Evolutionary conservation across 2,797 vertebrate species (phyloP).

Genomic region (Thunnus albacares): DNA sequence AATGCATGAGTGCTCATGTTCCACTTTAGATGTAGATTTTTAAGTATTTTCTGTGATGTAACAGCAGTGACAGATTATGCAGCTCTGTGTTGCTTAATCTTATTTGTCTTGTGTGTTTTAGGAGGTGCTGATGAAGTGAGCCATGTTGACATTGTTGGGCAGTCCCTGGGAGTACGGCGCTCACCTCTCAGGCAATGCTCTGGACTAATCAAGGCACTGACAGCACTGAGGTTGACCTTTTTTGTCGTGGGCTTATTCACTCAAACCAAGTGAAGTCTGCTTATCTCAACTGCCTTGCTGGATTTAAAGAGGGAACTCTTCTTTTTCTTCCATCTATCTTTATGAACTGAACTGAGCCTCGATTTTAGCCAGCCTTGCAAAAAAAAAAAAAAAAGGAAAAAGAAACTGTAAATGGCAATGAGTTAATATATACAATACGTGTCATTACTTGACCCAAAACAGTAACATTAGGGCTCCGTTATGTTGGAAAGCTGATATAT

Average conservation of each 20-base stretch:
- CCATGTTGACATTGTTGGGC: constrained; percentile 64
- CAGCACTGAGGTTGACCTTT: constrained; percentile 50
- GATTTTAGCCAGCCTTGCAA: constrained; percentile 83
- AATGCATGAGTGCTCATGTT: background rate
- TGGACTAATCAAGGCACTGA: constrained; percentile 66
- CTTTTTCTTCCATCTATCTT: constrained; percentile 74
- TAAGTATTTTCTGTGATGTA: background rate
- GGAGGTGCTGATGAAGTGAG: constrained; percentile 90
- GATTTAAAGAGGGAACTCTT: constrained; percentile 76
- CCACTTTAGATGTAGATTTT: too few species aligned
- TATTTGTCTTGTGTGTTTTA: constrained; percentile 74
- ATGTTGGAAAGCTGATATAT: constrained; percentile 80
- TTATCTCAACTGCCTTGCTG: constrained; percentile 73
- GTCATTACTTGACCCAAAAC: constrained; percentile 85
- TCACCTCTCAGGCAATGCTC: constrained; percentile 61
- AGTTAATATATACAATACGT: constrained; percentile 79
- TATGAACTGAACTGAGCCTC: constrained; percentile 82
- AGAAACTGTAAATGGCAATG: constrained; percentile 78
- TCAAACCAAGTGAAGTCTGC: constrained; percentile 68
- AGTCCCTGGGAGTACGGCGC: constrained; percentile 42
- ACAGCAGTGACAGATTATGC: background rate
- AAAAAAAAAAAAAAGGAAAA: constrained; percentile 61
- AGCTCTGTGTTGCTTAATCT: background rate
- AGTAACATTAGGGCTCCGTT: constrained; percentile 82
- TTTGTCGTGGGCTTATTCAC: constrained; percentile 52